Evolutionary conservation across 2,113 vertebrate species (phyloP).

Genomic region (Campylomormyrus numenius): DNA sequence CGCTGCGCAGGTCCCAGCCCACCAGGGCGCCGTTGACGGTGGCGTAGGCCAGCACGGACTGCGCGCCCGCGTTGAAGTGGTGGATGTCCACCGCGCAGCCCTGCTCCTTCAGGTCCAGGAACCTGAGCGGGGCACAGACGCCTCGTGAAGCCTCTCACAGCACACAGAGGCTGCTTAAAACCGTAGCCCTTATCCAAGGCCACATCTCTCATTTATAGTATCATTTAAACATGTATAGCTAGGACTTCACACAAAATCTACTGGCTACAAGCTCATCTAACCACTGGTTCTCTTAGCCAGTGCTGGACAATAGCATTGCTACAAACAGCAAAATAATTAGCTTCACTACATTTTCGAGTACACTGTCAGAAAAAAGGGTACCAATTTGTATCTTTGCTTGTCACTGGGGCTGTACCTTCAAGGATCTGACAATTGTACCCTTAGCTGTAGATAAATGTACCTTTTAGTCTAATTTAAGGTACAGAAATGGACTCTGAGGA

Average conservation of each 20-base stretch:
- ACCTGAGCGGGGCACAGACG: slow-evolving; percentile 50
- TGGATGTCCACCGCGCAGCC: slow-evolving; percentile 94
- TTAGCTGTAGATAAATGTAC: too few species aligned
- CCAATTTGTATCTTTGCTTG: too few species aligned
- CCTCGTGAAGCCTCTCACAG: not conserved
- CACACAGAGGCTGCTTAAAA: not conserved
- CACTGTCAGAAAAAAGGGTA: too few species aligned
- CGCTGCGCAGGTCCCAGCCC: slow-evolving; percentile 89
- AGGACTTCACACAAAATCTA: not conserved
- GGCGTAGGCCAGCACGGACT: slow-evolving; percentile 88
- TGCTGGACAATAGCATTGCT: not conserved
- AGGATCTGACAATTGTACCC: too few species aligned
- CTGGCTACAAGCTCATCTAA: not conserved
- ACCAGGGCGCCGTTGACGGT: slow-evolving; percentile 90
- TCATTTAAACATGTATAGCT: not conserved
- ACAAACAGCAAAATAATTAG: not conserved
- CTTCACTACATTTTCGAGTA: not conserved
- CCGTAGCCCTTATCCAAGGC: not conserved
- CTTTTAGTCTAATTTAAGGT: too few species aligned
- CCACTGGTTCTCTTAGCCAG: not conserved
- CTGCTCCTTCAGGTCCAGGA: slow-evolving; percentile 81
- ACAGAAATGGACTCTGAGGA: too few species aligned
- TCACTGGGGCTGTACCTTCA: too few species aligned
- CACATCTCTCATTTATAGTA: not conserved
- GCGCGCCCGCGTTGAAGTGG: slow-evolving; percentile 87